Evolutionary conservation across 1,140 invertebrate genomes (phyloP).

Genomic region (Eriocheir sinensis): DNA sequence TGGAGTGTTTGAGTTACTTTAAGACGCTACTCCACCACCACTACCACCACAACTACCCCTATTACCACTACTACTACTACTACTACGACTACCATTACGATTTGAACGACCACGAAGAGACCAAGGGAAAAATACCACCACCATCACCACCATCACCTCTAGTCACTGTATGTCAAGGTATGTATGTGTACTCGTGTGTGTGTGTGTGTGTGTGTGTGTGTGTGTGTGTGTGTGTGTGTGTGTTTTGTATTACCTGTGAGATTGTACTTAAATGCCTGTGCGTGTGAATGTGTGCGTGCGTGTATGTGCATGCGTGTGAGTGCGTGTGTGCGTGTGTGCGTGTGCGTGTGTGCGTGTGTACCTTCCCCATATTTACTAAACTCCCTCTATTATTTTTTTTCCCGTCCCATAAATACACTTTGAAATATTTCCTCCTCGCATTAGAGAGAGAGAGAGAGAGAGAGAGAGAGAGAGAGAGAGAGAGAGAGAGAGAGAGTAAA

Average conservation of each 20-base stretch:
- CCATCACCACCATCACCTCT: not conserved
- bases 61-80: not conserved
- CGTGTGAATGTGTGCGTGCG: too few species aligned
- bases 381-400: not conserved
- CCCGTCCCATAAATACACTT: not conserved
- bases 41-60: not conserved
- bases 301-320: not conserved
- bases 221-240: not conserved
- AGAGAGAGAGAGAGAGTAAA: not conserved
- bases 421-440: not conserved
- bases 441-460: not conserved
- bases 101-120: too few species aligned
- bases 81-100: not conserved
- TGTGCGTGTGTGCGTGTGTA: not conserved
- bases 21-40: too few species aligned
- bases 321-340: not conserved
- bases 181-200: not conserved
- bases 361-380: not conserved
- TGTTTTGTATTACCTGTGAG: too few species aligned
- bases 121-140: not conserved
- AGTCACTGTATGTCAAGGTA: not conserved
- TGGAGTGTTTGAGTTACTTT: too few species aligned
- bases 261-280: too few species aligned
- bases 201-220: not conserved
- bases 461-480: not conserved